Evolutionary conservation across 2,888 invertebrate species (phyloP).

Genomic region (Eustalomyia histrio): DNA sequence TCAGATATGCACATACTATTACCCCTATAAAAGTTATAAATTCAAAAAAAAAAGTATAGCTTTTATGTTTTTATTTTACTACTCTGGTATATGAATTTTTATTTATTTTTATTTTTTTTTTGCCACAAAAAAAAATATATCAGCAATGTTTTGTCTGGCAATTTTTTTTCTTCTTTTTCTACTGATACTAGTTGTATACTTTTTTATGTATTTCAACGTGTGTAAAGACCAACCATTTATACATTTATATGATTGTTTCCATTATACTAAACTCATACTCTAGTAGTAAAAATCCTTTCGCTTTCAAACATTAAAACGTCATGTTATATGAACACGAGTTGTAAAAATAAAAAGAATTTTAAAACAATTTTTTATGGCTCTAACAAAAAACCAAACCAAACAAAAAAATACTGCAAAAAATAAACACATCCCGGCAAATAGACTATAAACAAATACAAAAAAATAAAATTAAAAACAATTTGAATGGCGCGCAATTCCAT

Average conservation of each 20-base stretch:
- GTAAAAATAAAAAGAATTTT: conserved; percentile 6
- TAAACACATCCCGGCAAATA: conserved; percentile 37
- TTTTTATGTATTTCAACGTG: conserved; percentile 4
- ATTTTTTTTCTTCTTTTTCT: neutral
- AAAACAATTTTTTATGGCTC: conserved; percentile 51
- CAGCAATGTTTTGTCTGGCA: conserved; percentile 61
- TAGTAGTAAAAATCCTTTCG: conserved; percentile 76
- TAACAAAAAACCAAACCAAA: no score
- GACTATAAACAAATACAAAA: conserved; percentile 30
- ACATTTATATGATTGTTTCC: conserved; percentile 5
- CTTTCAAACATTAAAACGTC: conserved; percentile 77
- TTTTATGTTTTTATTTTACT: conserved; percentile 39
- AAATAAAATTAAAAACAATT: conserved; percentile 22
- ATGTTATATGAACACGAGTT: conserved; percentile 57
- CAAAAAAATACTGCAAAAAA: conserved; percentile 20
- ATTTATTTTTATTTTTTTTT: conserved; percentile 40
- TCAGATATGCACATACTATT: conserved; percentile 2
- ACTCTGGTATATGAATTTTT: conserved; percentile 22
- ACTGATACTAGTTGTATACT: conserved; percentile 39
- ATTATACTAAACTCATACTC: conserved; percentile 40
- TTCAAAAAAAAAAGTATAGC: conserved; percentile 3
- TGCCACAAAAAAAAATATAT: conserved; percentile 30
- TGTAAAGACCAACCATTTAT: conserved; percentile 9
- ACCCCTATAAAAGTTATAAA: conserved; percentile 28
- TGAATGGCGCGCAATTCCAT: conserved; percentile 14